Percentiles rank a stretch among this genome's conserved stretches.
Conservation (phyloP, 1,140 invertebrate species). For the Leptoteleia sp. region DNA sequence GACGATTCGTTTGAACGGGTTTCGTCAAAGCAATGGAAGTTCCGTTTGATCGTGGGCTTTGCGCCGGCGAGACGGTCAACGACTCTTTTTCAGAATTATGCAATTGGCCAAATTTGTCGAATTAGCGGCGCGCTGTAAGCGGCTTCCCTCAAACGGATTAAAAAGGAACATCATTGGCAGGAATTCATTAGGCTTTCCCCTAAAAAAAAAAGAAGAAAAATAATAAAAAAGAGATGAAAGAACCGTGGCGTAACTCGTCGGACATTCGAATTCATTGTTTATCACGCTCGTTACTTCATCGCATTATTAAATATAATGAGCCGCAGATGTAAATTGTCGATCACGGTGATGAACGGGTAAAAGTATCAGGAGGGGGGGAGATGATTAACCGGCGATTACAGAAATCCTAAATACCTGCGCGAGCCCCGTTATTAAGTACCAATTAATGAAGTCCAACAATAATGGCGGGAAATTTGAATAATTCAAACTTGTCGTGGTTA, state of each 20-base stretch:
- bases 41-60: conserved; percentile 15
- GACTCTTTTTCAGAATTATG: conserved; percentile 78
- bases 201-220: too few species aligned
- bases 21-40: background rate
- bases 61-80: conserved; percentile 73
- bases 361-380: conserved; percentile 28
- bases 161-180: conserved; percentile 16
- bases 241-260: background rate
- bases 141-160: conserved; percentile 46
- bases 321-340: conserved; percentile 1
- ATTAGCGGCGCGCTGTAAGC: conserved; percentile 67
- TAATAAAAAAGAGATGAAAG: too few species aligned
- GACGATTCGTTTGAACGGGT: background rate
- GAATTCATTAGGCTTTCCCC: conserved; percentile 25
- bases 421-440: conserved; percentile 34
- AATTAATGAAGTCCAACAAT: conserved; percentile 49
- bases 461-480: conserved; percentile 39
- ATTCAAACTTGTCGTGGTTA: conserved; percentile 35
- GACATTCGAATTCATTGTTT: background rate
- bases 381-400: conserved; percentile 34
- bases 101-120: conserved; percentile 79
- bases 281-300: background rate
- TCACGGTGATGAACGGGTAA: conserved; percentile 19
- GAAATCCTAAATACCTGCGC: conserved; percentile 33
- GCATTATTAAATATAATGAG: conserved; percentile 7